Evolutionary conservation across 2,797 vertebrate genomes (phyloP), one percentile per base, ranked within the genome.

Genomic region (Fundulus diaphanus): DNA sequence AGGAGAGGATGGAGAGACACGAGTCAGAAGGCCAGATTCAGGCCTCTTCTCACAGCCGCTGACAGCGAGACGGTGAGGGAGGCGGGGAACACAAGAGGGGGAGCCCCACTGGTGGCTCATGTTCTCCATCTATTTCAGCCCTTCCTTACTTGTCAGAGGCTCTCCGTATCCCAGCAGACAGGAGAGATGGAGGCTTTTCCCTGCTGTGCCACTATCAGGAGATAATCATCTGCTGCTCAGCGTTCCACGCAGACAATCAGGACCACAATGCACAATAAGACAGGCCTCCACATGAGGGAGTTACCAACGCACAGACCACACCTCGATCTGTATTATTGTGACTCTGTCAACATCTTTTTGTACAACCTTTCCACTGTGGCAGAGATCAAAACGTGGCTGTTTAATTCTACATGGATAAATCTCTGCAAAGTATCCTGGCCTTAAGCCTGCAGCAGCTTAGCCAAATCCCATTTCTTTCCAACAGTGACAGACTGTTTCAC

Each of bases 181-280:
- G 68, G 85, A 79, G 88, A 84, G 80, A 91, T 40, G 52, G 78
- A 88, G 83, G 59, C 78, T 81, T 85, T 86, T 75, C 85, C 91
- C 91, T 78, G 89, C 92, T 92, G 91, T 85, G 91, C 83, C 18
- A 67, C 91, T 84, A 94, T 90, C 90, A 94, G 90, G 89, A 90
- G 85, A 92, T 92, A 90, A 94, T 95, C 92, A 94, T 93, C 86
- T 86, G 84, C 87, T 91, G 88, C 81, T 93, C 87, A 90, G 85
- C 78, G 91, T 90, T 92, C 85, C 91, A 91, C 87, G 70, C 66
- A 86, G 81, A 90, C 88, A 90, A 88, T 74, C 89, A 76, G 85
- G 75, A 80, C 72, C 42, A 72, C 66, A 75, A 77, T 13, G 79
- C 83, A 81, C 87, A 85, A 86, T 76, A 82, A 87, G 77, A 91